These are phyloP conservation scores for Chaetodon auriga DNA, from an alignment of 2,113 vertebrate genomes.

Conservation along the genomic window DNA sequence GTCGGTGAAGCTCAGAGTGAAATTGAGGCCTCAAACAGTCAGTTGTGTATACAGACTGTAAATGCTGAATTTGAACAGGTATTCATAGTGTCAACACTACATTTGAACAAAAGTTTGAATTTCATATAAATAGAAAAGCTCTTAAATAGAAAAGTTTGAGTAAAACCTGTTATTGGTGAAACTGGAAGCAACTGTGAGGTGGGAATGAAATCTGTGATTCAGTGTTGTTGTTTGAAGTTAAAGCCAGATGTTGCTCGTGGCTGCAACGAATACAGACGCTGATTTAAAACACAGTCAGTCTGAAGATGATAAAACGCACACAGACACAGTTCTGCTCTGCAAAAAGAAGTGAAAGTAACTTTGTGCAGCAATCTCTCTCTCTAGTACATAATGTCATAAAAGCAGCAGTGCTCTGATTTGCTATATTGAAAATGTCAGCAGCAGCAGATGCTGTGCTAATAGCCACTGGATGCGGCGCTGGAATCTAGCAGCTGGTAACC, in stretches of 20 bases:
- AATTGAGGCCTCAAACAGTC: background rate
- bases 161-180: no score
- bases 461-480: constrained; percentile 77
- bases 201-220: no score
- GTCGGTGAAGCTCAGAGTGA: background rate
- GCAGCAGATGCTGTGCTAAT: constrained; percentile 83
- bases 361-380: constrained; percentile 36
- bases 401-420: constrained; percentile 70
- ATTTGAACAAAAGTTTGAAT: background rate
- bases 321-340: background rate
- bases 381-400: constrained; percentile 48
- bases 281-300: background rate
- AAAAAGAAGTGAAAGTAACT: constrained; percentile 24
- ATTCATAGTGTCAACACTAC: no score
- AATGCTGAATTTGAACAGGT: background rate
- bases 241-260: background rate
- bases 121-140: background rate
- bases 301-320: constrained; percentile 1
- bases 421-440: constrained; percentile 75
- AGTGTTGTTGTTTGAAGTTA: no score
- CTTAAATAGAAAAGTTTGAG: no score
- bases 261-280: background rate
- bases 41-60: background rate
- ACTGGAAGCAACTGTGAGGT: no score
- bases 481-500: constrained; percentile 80